These are phyloP conservation scores for Microplitis deprimator DNA, from an alignment of 2,888 invertebrate genomes.

Conservation along the genomic window DNA sequence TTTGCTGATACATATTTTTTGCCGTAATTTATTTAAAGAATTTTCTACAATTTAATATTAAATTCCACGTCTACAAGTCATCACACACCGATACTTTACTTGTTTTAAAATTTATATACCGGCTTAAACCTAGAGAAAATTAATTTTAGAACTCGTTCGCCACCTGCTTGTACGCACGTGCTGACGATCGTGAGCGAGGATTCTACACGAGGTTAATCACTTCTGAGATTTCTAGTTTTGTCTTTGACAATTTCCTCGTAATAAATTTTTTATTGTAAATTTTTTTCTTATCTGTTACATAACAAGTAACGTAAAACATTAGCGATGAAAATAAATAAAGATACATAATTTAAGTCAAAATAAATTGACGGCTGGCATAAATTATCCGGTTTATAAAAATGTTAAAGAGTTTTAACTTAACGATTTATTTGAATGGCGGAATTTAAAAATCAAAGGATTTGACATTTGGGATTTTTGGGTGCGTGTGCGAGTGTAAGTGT, in stretches of 20 bases:
- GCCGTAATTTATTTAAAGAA: neutral
- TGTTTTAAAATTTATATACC: neutral
- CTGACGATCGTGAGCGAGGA: neutral
- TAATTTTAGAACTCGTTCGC: constrained; percentile 37
- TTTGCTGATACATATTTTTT: neutral
- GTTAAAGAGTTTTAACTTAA: neutral
- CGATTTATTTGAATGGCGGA: neutral
- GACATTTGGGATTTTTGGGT: no score
- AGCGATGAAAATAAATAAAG: neutral
- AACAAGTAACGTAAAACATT: neutral
- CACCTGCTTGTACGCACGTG: constrained; percentile 31
- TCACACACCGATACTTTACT: neutral
- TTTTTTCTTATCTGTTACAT: neutral
- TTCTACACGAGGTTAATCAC: constrained; percentile 3
- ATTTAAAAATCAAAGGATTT: no score
- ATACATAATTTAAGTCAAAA: neutral
- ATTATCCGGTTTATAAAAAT: neutral
- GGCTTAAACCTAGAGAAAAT: constrained; percentile 26
- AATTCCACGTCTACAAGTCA: constrained; percentile 8
- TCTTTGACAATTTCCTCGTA: constrained; percentile 5
- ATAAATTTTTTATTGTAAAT: neutral
- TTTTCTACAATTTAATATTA: neutral
- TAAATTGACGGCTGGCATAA: neutral
- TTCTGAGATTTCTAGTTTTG: constrained; percentile 32
- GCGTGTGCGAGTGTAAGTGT: neutral